These are phyloP conservation scores for Pampus argenteus DNA, from an alignment of 2,797 vertebrate genomes.

Conservation along the genomic window DNA sequence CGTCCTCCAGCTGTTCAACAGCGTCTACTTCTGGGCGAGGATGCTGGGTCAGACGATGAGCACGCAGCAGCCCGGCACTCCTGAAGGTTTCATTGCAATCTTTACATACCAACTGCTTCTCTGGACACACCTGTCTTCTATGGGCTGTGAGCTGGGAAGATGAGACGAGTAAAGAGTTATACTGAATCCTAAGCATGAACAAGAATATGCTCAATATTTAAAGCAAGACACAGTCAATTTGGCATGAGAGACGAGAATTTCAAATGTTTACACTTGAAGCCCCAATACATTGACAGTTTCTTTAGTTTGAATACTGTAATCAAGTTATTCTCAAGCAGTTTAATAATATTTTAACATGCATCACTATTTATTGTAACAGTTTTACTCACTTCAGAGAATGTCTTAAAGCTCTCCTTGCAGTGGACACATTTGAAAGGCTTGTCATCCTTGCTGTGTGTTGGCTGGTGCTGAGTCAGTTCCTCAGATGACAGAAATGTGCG, in stretches of 20 bases:
- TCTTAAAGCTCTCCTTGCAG: slow-evolving; percentile 87
- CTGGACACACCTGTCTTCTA: slow-evolving; percentile 86
- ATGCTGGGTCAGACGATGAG: slow-evolving; percentile 85
- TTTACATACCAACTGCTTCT: slow-evolving; percentile 85
- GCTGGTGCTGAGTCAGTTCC: slow-evolving; percentile 88
- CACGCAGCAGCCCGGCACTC: slow-evolving; percentile 84
- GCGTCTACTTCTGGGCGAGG: slow-evolving; percentile 77
- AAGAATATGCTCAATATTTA: fast-evolving
- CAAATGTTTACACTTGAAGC: neutral
- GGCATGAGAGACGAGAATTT: neutral
- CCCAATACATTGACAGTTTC: neutral
- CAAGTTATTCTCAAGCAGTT: no score
- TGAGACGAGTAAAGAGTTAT: neutral
- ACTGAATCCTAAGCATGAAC: neutral
- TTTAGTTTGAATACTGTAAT: neutral
- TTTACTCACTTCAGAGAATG: slow-evolving; percentile 85
- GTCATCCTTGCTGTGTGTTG: slow-evolving; percentile 87
- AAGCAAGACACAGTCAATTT: neutral
- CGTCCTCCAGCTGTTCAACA: slow-evolving; percentile 74
- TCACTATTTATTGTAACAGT: neutral
- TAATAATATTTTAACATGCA: no score
- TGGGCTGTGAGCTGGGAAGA: slow-evolving; percentile 82
- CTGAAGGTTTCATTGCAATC: slow-evolving; percentile 87
- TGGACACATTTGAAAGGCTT: slow-evolving; percentile 89
- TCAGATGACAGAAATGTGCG: slow-evolving; percentile 88